Conservation (phyloP, 2,888 invertebrate species). For the Deilephila porcellus region DNA sequence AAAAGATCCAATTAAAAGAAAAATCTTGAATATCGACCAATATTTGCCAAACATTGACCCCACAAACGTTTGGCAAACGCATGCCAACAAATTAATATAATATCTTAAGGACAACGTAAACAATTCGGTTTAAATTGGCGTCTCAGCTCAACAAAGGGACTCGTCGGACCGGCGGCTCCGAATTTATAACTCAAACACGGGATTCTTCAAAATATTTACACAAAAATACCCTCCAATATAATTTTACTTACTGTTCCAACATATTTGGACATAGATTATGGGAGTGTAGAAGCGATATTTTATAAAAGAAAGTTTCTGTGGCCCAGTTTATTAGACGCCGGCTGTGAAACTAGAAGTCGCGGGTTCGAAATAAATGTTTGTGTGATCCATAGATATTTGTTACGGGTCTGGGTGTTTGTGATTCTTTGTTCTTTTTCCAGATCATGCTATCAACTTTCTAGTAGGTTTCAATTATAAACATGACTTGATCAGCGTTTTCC, state of each 20-base stretch:
- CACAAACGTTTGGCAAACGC: slow-evolving; percentile 9
- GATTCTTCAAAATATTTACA: slow-evolving; percentile 60
- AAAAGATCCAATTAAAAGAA: no score
- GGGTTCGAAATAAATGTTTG: no score
- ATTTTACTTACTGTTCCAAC: slow-evolving; percentile 57
- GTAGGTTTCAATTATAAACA: no score
- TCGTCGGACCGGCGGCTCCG: slow-evolving; percentile 36
- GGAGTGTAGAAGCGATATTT: slow-evolving; percentile 33
- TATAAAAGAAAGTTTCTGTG: neutral
- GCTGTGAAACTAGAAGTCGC: no score
- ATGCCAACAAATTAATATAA: slow-evolving; percentile 27
- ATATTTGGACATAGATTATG: slow-evolving; percentile 45
- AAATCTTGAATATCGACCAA: neutral
- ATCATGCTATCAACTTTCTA: no score
- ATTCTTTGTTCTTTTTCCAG: no score
- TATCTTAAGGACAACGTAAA: slow-evolving; percentile 34
- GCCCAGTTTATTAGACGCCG: no score
- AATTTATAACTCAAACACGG: slow-evolving; percentile 40
- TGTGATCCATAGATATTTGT: no score
- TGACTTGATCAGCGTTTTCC: no score
- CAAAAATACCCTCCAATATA: slow-evolving; percentile 56
- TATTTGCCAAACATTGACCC: neutral
- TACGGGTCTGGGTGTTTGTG: no score
- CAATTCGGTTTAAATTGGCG: slow-evolving; percentile 36
- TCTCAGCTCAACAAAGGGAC: slow-evolving; percentile 29